Conservation (phyloP, 2,888 invertebrate genomes). For the Balanococcus diminutus region DNA sequence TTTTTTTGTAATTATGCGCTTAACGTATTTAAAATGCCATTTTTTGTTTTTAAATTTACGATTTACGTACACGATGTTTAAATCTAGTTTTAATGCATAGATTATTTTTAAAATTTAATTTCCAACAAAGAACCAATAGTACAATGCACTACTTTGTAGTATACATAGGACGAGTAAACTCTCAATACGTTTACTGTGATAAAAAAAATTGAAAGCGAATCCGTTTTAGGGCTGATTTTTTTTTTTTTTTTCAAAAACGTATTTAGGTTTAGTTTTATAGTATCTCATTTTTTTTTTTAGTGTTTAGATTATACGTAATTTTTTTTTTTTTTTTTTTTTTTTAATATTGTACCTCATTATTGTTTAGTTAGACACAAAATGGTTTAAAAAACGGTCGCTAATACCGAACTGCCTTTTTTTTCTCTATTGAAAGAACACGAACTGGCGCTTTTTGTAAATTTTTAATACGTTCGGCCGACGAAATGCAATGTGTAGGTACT, state of each 20-base stretch:
- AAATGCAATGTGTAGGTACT: slow-evolving; percentile 38
- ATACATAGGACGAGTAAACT: slow-evolving; percentile 25
- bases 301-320: not conserved
- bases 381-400: not conserved
- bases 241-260: not conserved
- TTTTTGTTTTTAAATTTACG: not conserved
- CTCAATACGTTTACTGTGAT: slow-evolving; percentile 36
- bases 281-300: slow-evolving; percentile 27
- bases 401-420: not conserved
- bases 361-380: not conserved
- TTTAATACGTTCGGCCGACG: not conserved
- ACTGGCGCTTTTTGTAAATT: not conserved
- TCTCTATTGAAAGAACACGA: not conserved
- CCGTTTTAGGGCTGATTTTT: not conserved
- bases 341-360: slow-evolving; percentile 37
- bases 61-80: not conserved
- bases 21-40: slow-evolving; percentile 36
- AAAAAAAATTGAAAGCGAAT: not conserved
- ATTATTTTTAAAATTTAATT: not conserved
- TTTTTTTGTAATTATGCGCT: slow-evolving; percentile 24
- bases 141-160: not conserved
- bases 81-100: slow-evolving; percentile 20
- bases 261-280: slow-evolving; percentile 12
- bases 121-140: not conserved
- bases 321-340: no score